Base-by-base conservation (phyloP, 2,797 vertebrate species). In the Hylomyscus alleni region DNA sequence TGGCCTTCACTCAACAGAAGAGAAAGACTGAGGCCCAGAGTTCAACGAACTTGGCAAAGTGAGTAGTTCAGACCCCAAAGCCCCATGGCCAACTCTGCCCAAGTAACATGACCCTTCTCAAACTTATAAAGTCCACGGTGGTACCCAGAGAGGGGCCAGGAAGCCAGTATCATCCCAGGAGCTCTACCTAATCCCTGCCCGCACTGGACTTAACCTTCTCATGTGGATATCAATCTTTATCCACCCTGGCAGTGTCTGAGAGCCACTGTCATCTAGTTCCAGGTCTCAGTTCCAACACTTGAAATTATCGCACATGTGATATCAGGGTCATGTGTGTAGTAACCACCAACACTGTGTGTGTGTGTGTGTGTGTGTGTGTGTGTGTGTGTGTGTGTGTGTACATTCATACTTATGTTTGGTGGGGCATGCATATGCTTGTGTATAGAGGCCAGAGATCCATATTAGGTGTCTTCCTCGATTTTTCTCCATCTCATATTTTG, bases 71-170 rank as follows among this genome's bases (percentile, higher is more conserved):
- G 37, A 91, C 34, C 69, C 78, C 62, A 81, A 95, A 92, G 67
- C 50, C 90, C 73, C 47, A 19, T 47, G 75, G 34, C 29, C 60
- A 67, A 15, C 52, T 90, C 86, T 62, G 22, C 8, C 6, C 52
- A 91, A 90, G 81, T 67, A 72, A 89, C 19, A 52, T 22, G 69
- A 54, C 80, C 54, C 85, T 91, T 93, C 52, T 62, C 67, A 95
- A 47, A 20, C 56, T 89, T 37, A 56, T 56, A 78, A 90, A 90
- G 26, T 93, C 58, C 77, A 75, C 13, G 60, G 0, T 3, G n/a
- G 86, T 89, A 4, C 20, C 44, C 44, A 50, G 47, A 84, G 65
- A 92, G 34, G n/a, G 34, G 31, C n/a, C 40, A 81, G 58, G 69
- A 95, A 9, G 75, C 44, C 82, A 40, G 6, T 2, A 54, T 15